Evolutionary conservation across 2,888 invertebrate genomes (phyloP), one percentile per base, ranked within the genome.

Genomic region (Ametastegia equiseti): DNA sequence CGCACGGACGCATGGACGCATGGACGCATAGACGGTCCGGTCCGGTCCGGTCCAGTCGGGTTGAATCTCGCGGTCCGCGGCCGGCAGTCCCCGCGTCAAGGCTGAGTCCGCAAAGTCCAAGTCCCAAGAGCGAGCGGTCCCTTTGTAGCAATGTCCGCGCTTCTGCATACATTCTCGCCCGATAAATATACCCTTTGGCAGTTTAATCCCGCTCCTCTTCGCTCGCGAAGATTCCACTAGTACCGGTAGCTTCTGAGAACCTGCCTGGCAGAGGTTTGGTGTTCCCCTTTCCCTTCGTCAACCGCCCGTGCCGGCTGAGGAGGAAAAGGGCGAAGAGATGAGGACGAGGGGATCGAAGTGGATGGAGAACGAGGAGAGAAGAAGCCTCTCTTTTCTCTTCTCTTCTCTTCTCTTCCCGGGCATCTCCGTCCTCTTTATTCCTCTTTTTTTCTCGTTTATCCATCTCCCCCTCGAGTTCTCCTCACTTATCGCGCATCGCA

Each of bases 131-230:
- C 78, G 78, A 57, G 91, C 91, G 90, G 90, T 86, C 88, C 88
- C 91, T 91, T 91, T 91, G 91, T 91, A 89, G 85, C 89, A 88
- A 90, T 90, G 90, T 90, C 90, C 90, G 90, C 90, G 90, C 89
- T 90, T 90, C 90, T 91, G 91, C 91, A 90, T 90, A 89, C 90
- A 91, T 91, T 90, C 91, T 91, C 90, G 90, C 91, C 90, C 91
- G 91, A 91, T 91, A 91, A 91, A 91, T 91, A 91, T 91, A 91
- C 90, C 91, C 91, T 91, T 90, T 91, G 90, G 91, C 91, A 90
- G 90, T 89, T 90, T 91, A 91, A 91, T 91, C 90, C 90, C 86
- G 80, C 81, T 87, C 89, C 89, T 88, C 88, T 84, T 83, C 82
- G 82, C 85, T 83, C 82, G 33, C 80, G 27, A 83, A 88, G 88